Conservation (phyloP, 2,113 vertebrate species). For the Bujurquina vittata region DNA sequence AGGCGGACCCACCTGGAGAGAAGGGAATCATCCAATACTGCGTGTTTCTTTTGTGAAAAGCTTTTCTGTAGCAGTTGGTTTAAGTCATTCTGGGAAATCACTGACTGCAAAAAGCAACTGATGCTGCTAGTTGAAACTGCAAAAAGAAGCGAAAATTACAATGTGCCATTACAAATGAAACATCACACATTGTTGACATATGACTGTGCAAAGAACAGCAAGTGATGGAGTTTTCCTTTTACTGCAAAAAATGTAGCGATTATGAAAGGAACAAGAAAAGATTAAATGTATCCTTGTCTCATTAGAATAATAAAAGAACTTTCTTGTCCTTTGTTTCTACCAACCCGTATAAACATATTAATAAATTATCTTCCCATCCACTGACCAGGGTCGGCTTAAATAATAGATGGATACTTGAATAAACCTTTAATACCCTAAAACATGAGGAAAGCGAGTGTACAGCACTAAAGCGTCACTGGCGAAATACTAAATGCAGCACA, state of each 20-base stretch:
- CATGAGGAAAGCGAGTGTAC: background rate
- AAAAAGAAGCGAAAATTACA: slow-evolving; percentile 20
- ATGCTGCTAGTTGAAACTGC: slow-evolving; percentile 40
- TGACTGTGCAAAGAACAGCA: slow-evolving; percentile 8
- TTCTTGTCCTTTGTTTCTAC: background rate
- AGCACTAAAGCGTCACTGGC: background rate
- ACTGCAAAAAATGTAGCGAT: background rate
- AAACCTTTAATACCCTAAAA: slow-evolving; percentile 38
- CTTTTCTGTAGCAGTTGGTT: slow-evolving; percentile 18
- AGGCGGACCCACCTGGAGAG: slow-evolving; percentile 21
- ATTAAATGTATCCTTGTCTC: background rate
- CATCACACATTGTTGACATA: slow-evolving; percentile 23
- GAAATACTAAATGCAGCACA: slow-evolving; percentile 36
- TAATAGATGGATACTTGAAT: slow-evolving; percentile 49
- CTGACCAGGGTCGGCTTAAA: slow-evolving; percentile 48
- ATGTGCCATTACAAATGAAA: slow-evolving; percentile 31
- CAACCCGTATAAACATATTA: slow-evolving; percentile 14
- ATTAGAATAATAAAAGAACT: slow-evolving; percentile 19
- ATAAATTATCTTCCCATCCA: slow-evolving; percentile 37
- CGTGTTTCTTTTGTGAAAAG: slow-evolving; percentile 1
- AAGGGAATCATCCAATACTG: background rate
- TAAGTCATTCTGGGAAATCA: slow-evolving; percentile 45
- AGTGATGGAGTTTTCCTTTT: background rate
- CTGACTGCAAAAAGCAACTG: slow-evolving; percentile 25
- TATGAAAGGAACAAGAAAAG: background rate